Conservation (phyloP, 1,140 invertebrate genomes). For the Lepidurus packardi region DNA sequence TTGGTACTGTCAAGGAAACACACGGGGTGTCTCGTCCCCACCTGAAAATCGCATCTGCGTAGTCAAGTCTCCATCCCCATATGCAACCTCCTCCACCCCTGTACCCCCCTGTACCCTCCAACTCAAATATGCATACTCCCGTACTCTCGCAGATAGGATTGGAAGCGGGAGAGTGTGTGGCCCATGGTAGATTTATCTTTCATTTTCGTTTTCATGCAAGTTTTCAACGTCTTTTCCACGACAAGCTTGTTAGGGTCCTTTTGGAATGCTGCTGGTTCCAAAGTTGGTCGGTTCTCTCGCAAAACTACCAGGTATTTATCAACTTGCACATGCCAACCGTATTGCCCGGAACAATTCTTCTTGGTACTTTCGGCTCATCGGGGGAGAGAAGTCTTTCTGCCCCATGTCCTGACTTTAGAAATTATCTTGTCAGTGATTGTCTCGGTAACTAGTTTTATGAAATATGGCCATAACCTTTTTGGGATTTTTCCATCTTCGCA, state of each 20-base stretch:
- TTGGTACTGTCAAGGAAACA: conserved; percentile 18
- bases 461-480: background rate
- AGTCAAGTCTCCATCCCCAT: background rate
- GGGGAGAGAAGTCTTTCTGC: background rate
- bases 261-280: too few species aligned
- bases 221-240: too few species aligned
- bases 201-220: too few species aligned
- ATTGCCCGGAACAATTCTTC: background rate
- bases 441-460: conserved; percentile 17
- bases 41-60: background rate
- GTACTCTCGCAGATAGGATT: too few species aligned
- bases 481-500: background rate
- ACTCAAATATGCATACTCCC: too few species aligned
- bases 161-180: too few species aligned
- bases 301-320: background rate
- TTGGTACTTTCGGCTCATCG: background rate
- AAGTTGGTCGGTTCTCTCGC: background rate
- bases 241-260: too few species aligned
- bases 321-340: conserved; percentile 8
- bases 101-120: background rate
- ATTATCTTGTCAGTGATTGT: conserved; percentile 22
- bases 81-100: background rate
- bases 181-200: too few species aligned
- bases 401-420: background rate
- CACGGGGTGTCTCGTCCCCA: background rate